phyloP scores from a whole-genome alignment of 2,113 vertebrate species.

The Burhinus oedicnemus region DNA sequence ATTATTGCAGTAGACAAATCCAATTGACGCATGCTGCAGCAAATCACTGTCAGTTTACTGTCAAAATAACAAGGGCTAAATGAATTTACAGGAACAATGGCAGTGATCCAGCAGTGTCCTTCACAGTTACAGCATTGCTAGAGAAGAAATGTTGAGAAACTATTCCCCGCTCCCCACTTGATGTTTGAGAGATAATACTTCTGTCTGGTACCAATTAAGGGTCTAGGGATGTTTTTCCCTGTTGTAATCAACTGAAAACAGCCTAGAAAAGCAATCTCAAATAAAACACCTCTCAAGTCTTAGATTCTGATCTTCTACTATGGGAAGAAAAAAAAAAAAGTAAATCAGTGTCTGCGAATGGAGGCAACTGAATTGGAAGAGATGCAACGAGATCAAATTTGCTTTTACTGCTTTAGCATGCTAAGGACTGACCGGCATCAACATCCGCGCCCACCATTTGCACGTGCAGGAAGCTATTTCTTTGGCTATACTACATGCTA shows the following conservation, averaged over 20 bases:
- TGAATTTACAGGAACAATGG: constrained; percentile 65
- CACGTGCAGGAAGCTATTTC: background rate
- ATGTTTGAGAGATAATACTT: constrained; percentile 5
- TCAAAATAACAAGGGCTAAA: constrained; percentile 75
- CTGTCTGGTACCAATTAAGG: background rate
- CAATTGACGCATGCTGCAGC: constrained; percentile 67
- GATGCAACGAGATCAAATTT: background rate
- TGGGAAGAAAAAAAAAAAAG: background rate
- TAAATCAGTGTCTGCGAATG: background rate
- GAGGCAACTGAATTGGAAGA: background rate
- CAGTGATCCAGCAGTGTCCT: constrained; percentile 48
- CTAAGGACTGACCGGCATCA: background rate
- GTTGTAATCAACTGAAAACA: background rate
- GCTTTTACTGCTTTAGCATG: background rate
- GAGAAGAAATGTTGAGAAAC: constrained; percentile 30
- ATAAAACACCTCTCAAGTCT: background rate
- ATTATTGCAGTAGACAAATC: constrained; percentile 75
- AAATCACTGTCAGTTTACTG: constrained; percentile 74
- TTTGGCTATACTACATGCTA: background rate
- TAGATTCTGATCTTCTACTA: background rate
- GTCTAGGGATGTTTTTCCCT: background rate
- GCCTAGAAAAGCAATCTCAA: background rate
- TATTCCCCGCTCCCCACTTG: background rate
- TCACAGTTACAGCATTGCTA: constrained; percentile 17
- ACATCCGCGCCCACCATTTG: background rate